Evolutionary conservation across 2,113 vertebrate genomes (phyloP), one percentile per base, ranked within the genome.

Genomic region (rat (Rattus norvegicus)): DNA sequence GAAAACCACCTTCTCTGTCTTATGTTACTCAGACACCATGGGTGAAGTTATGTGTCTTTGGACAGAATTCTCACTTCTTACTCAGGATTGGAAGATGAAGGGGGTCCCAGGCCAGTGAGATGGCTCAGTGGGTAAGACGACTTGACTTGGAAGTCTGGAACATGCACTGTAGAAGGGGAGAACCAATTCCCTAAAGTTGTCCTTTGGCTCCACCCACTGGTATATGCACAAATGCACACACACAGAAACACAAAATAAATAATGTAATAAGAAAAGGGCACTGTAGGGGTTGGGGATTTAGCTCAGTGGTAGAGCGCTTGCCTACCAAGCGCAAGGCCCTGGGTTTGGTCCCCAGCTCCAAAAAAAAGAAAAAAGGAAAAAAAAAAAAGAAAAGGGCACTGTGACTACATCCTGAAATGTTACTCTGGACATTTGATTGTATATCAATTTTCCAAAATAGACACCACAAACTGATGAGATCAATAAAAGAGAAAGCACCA

Each of bases 1-100:
- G 39, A 22, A 69, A 69, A 19, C 33, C 0, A 2, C 9, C 8
- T 4, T 63, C 5, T 3, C 1, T 1, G 14, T 20, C 49, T 83
- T 0, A 11, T 8, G 10, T 9, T 2, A 5, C 65, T 72, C 47
- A 47, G 47, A 39, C 17, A 67, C 36, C 67, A 33, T 2, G 1
- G 0, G 13, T 2, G 24, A 86, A 87, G 72, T 26, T 0, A 1
- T 3, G 1, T 56, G 14, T 61, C 52, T 87, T 8, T 8, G 19
- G 19, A 61, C 39, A 93, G 70, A 80, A 67, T 33, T 76, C 75
- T 5, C 24, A 33, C 39, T 36, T 81, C 20, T 52, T 43, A 26
- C 2, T 14, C 95, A 43, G 59, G 49, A 80, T 52, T 69, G 36
- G 8, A 1, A 75, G 63, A 24, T 14, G 10, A 9, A 75, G 56